phyloP scores from a whole-genome alignment of 1,140 invertebrate species.

The Scaptomyza montana region DNA sequence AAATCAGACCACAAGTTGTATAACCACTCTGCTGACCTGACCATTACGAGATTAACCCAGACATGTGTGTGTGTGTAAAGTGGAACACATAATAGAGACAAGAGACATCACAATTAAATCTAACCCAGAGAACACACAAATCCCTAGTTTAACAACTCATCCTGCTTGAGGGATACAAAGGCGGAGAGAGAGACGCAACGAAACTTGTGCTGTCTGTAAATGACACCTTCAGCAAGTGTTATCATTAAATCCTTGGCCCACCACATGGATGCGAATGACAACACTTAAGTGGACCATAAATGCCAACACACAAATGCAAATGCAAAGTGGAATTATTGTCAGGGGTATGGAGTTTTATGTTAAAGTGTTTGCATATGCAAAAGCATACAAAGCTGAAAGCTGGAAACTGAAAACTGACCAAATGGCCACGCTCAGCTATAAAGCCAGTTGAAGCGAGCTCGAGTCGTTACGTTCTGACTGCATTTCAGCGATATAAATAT shows the following conservation, averaged over 20 bases:
- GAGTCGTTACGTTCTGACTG: conserved; percentile 35
- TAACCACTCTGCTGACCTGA: conserved; percentile 19
- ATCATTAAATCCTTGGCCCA: conserved; percentile 63
- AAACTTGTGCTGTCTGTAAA: conserved; percentile 52
- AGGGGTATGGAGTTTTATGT: not conserved
- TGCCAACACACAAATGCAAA: conserved; percentile 80
- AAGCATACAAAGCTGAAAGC: conserved; percentile 31
- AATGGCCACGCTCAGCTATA: conserved; percentile 51
- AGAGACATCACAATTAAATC: conserved; percentile 32
- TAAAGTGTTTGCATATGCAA: conserved; percentile 78
- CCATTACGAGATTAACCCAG: conserved; percentile 42
- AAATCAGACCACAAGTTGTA: conserved; percentile 54
- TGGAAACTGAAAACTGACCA: not conserved
- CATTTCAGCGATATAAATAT: conserved; percentile 79
- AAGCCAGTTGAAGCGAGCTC: conserved; percentile 40
- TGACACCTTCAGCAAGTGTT: conserved; percentile 68
- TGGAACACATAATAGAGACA: conserved; percentile 8
- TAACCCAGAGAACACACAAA: conserved; percentile 17
- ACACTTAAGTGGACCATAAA: conserved; percentile 78
- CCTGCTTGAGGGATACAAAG: not conserved
- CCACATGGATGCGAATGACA: conserved; percentile 57
- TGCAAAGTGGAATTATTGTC: conserved; percentile 74
- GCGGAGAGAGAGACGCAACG: conserved; percentile 4
- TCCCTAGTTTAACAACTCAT: not conserved
- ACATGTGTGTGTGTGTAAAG: not conserved